These are phyloP conservation scores for Trissolcus japonicus DNA, from an alignment of 2,888 invertebrate species.

Conservation along the genomic window DNA sequence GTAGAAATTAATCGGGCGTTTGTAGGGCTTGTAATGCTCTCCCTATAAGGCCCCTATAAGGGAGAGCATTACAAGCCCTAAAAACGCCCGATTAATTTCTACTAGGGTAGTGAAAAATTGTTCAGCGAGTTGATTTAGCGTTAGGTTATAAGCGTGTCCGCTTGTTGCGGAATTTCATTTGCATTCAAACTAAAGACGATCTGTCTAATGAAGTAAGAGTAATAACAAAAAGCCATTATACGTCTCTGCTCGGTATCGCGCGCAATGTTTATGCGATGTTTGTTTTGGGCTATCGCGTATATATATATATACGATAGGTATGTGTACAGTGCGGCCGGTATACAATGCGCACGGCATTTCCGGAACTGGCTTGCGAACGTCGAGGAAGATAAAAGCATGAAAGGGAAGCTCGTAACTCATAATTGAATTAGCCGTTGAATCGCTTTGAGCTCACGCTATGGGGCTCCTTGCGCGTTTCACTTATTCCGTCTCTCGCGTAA, in stretches of 20 bases:
- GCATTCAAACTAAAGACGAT: conserved; percentile 22
- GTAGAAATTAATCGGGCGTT: too few species aligned
- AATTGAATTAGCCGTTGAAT: conserved; percentile 59
- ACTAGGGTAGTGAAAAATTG: too few species aligned
- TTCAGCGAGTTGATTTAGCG: too few species aligned
- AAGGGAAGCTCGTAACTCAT: conserved; percentile 55
- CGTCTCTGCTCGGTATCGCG: neutral
- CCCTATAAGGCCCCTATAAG: too few species aligned
- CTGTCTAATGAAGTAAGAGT: conserved; percentile 15
- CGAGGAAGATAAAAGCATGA: conserved; percentile 51
- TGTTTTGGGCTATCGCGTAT: conserved; percentile 37
- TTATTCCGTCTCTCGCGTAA: conserved; percentile 45
- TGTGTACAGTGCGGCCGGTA: too few species aligned
- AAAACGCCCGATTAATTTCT: too few species aligned
- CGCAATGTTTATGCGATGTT: conserved; percentile 42
- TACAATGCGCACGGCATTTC: conserved; percentile 29
- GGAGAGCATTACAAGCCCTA: too few species aligned
- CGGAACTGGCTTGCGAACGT: conserved; percentile 47
- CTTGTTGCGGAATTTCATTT: conserved; percentile 7
- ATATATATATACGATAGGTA: too few species aligned
- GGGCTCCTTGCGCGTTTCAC: conserved; percentile 44
- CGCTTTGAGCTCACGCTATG: conserved; percentile 51
- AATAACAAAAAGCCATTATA: conserved; percentile 25
- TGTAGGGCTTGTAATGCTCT: too few species aligned
- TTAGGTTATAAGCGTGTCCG: too few species aligned